Evolutionary conservation across 2,888 invertebrate genomes (phyloP), one percentile per base, ranked within the genome.

Genomic region (Venusia cambrica): DNA sequence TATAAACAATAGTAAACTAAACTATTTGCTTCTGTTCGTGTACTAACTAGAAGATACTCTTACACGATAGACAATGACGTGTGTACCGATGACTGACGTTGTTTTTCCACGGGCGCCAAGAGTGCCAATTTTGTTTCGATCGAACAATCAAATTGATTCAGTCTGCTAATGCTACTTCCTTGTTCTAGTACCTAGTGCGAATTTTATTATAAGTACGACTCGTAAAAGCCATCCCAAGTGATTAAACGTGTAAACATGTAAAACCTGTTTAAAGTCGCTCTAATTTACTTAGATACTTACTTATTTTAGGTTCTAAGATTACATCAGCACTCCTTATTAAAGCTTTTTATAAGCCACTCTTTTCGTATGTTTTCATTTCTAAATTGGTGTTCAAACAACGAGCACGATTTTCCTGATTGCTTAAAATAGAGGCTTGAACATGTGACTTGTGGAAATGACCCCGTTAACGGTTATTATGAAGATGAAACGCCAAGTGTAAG

Each of bases 401-500:
- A n/a, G n/a, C n/a, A n/a, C n/a, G 22, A 39, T 29, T 32, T 7
- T 15, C 36, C n/a, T 37, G 26, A 42, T 29, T 31, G 8, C 22
- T 35, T 27, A 5, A 30, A 28, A 22, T 28, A 24, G 14, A 26
- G 8, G 5, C 3, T 34, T n/a, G n/a, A 21, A 8, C n/a, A 35
- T 35, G 35, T 31, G 18, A 35, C 8, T n/a, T 39, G 36, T 11
- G 19, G 39, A 47, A 44, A 73, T 73, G 71, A 66, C 72, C 49
- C 71, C 73, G 43, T 45, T 70, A 33, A 40, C 54, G 5, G 64
- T 56, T 6, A 49, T 70, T 31, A 66, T 27, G 44, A 73, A 71
- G 56, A 54, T 40, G 26, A 56, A 62, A 15, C 54, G 56, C 33
- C 20, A 30, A 12, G 5, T 39, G 39, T 39, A 14, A 39, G 39